phyloP scores from a whole-genome alignment of 2,797 vertebrate genomes.

The Salmo trutta region DNA sequence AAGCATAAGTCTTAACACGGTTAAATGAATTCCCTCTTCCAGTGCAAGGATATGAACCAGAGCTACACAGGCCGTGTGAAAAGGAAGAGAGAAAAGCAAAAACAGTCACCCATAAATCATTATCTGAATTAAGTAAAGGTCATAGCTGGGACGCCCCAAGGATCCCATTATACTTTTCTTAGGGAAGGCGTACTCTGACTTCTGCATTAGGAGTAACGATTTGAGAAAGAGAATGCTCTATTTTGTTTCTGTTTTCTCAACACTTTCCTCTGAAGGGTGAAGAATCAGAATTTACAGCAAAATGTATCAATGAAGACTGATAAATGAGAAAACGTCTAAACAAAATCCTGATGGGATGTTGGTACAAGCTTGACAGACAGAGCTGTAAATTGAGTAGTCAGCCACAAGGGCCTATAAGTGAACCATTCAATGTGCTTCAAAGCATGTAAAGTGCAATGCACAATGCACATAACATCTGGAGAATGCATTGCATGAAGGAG shows the following conservation, averaged over 20 bases:
- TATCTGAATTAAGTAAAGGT: background rate
- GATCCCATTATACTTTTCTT: too few relatives aligned
- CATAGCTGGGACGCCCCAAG: too few relatives aligned
- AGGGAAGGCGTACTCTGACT: too few relatives aligned
- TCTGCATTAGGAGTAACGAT: too few relatives aligned
- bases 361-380: background rate
- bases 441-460: background rate
- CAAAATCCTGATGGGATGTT: background rate
- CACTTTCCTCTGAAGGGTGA: background rate
- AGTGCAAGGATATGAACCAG: background rate
- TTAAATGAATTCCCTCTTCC: too few relatives aligned
- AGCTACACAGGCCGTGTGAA: background rate
- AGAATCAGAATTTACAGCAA: background rate
- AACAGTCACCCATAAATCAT: background rate
- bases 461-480: constrained; percentile 30
- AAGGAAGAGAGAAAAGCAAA: background rate
- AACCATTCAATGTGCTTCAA: constrained; percentile 6
- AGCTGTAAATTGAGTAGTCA: background rate
- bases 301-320: background rate
- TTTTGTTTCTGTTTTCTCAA: background rate
- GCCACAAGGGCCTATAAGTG: background rate
- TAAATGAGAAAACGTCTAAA: background rate
- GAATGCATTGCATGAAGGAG: constrained; percentile 14
- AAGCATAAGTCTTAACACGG: constrained; percentile 15
- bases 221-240: too few relatives aligned